Evolutionary conservation across 2,888 invertebrate species (phyloP), one percentile per base, ranked within the genome.

Genomic region (Azorinus chamasolen): DNA sequence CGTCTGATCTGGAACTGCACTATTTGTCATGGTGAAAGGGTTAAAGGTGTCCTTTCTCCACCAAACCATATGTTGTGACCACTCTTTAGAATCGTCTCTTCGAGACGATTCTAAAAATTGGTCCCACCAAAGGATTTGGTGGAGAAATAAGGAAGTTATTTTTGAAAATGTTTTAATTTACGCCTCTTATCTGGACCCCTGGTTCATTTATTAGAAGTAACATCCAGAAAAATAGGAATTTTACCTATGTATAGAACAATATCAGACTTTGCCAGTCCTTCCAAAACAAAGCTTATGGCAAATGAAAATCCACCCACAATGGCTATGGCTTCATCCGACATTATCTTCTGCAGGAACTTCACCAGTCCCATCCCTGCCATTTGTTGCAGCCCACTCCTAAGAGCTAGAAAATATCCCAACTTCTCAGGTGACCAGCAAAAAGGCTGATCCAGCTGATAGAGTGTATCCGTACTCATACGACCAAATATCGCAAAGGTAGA

Each of bases 401-500:
- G 24, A 0, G 83, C 77, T 1, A 51, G 51, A 53, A 72, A 87
- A 24, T 69, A 68, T 0, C 85, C 84, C 0, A 87, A 51, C 32
- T 72, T 76, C 14, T 78, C 59, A 0, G 87, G 59, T 16, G 66
- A 61, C 79, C 84, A 86, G 61, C 87, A 87, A 53, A 87, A 87
- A 18, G 85, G 85, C 0, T 72, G 37, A 5, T 63, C 77, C 18
- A 85, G 57, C 41, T 80, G 71, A 51, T 79, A 85, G 8, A 86
- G 43, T 0, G 83, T 69, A 25, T 85, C 83, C 0, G 83, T 80
- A 2, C 54, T 65, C 1, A 41, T 22, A 22, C 81, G 71, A 10
- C 75, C 84, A 22, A 83, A 65, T n/a, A 64, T 58, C 10, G 65
- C 50, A 39, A 79, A 64, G 51, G 72, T 63, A 0, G 62, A 46